These are phyloP conservation scores for Eonycteris spelaea DNA, from an alignment of 2,113 vertebrate genomes.

Conservation along the genomic window DNA sequence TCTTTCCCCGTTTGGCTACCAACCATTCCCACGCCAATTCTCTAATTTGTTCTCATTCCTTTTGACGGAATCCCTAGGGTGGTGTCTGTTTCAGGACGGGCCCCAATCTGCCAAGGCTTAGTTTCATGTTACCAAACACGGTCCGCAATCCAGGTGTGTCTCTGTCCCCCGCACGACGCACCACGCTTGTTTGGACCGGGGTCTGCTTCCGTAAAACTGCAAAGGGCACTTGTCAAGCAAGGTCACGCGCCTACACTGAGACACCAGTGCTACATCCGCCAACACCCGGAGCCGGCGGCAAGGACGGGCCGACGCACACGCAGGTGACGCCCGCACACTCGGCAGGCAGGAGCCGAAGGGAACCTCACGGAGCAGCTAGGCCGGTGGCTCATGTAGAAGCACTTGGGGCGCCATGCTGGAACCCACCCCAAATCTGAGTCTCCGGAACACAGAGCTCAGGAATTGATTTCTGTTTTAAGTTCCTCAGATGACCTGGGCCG, in stretches of 20 bases:
- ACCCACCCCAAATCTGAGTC: background rate
- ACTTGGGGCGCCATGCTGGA: no score
- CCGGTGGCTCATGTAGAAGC: background rate
- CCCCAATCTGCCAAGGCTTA: background rate
- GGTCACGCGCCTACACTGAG: no score
- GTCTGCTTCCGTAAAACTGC: background rate
- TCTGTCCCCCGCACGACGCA: no score
- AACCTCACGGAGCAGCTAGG: background rate
- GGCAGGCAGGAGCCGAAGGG: background rate
- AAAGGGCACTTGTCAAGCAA: rapidly evolving
- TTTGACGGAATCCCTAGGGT: background rate
- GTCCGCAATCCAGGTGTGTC: background rate
- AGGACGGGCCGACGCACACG: background rate
- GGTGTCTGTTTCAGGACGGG: background rate
- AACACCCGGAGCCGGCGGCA: background rate
- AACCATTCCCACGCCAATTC: background rate
- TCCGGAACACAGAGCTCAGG: background rate
- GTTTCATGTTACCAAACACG: background rate
- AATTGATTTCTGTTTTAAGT: background rate
- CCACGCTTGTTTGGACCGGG: background rate
- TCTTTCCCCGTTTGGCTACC: background rate
- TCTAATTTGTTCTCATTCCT: background rate
- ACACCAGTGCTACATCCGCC: background rate
- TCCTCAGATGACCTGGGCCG: background rate
- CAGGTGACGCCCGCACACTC: background rate